Base-by-base conservation (phyloP, 1,140 invertebrate genomes). In the Monochamus saltuarius region DNA sequence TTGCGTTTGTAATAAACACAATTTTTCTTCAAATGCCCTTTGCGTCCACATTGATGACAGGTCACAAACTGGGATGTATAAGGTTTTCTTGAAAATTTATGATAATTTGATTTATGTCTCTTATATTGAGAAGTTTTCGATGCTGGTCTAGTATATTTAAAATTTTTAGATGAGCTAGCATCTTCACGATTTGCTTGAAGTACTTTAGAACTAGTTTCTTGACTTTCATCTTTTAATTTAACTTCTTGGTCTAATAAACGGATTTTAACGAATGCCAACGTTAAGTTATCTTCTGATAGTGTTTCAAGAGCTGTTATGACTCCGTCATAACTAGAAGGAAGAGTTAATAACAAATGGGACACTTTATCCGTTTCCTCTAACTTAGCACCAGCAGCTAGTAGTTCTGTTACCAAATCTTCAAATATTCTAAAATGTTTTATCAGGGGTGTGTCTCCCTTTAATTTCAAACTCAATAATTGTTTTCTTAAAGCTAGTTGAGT, bases 281-380 rank as follows among this genome's bases (percentile, higher is more conserved):
- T 73, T 54, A 75, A 68, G 42, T 74, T 68, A 0, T 69, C 57
- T 35, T 56, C 54, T 2, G 39, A 14, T 29, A 78, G 53, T 2
- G 77, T 78, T 65, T 79, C 73, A 8, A 81, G 69, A 6, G 76
- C 75, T 14, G 76, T 77, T 9, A 76, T 65, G 13, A 78, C 64
- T 10, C 65, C 68, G 56, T 77, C 72, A 61, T 75, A 78, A 29
- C 36, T 57, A 40, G 65, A 36, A 7, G 78, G 73, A 38, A 79
- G 57, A 19, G 71, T 76, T 0, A 75, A 49, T 17, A 78, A 61
- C 47, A 79, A 65, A 64, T 77, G 73, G 9, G 68, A 67, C 0
- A 77, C 65, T 59, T 50, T 56, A 37, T 62, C 56, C n/a, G 40
- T 50, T 46, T 71, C 62, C 14, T 62, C 57, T 16, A 69, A 35